phyloP scores from a whole-genome alignment of 2,888 invertebrate species.

The Psylliodes chrysocephalus region DNA sequence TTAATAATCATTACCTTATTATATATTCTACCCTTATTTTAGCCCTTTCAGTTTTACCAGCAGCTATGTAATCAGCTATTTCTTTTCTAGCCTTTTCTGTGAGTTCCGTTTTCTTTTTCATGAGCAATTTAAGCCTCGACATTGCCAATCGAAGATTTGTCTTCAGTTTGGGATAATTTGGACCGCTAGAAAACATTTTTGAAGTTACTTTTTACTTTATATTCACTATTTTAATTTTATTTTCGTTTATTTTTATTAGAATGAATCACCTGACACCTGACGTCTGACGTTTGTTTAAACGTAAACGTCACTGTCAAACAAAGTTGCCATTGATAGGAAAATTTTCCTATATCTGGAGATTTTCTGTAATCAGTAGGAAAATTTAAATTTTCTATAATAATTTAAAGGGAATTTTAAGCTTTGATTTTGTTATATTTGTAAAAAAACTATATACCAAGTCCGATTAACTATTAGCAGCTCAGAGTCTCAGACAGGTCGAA shows the following conservation, averaged over 20 bases:
- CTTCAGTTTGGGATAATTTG: slow-evolving; percentile 95
- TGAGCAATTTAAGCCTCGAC: slow-evolving; percentile 92
- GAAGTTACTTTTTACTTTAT: neutral
- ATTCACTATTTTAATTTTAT: neutral
- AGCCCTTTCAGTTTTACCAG: slow-evolving; percentile 88
- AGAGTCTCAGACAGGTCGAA: too few species aligned
- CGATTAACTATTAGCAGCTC: too few species aligned
- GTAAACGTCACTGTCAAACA: neutral
- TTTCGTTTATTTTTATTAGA: slow-evolving; percentile 20
- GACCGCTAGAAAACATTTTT: slow-evolving; percentile 88
- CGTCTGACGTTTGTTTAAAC: too few species aligned
- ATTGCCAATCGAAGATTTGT: slow-evolving; percentile 93
- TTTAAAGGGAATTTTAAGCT: too few species aligned
- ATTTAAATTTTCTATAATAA: too few species aligned
- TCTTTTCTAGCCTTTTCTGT: slow-evolving; percentile 96
- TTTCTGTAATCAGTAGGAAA: too few species aligned
- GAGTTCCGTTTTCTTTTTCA: slow-evolving; percentile 97
- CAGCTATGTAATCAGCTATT: slow-evolving; percentile 94
- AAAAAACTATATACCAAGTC: too few species aligned
- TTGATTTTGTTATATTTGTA: too few species aligned
- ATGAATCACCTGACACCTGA: slow-evolving; percentile 27
- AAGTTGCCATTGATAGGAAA: too few species aligned
- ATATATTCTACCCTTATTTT: slow-evolving; percentile 98
- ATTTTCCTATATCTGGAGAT: too few species aligned
- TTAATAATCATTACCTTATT: slow-evolving; percentile 71